Conservation (phyloP, 2,113 vertebrate species). For the Microtus ochrogaster region DNA sequence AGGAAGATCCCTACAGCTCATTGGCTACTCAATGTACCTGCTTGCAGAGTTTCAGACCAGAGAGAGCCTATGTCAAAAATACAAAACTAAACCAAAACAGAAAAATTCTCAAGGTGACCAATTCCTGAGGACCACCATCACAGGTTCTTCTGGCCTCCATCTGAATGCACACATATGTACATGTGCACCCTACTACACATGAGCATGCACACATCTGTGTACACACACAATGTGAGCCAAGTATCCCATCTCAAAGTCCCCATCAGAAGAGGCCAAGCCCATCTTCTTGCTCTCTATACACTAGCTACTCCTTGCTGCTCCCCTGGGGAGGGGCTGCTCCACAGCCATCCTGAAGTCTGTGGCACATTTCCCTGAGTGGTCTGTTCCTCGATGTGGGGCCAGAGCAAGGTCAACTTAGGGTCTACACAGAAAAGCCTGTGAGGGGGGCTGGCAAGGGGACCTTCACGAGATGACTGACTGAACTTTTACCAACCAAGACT, state of each 20-base stretch:
- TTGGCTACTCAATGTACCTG: neutral
- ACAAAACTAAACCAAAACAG: neutral
- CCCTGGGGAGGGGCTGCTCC: neutral
- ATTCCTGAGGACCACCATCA: neutral
- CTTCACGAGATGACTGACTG: neutral
- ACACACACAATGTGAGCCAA: neutral
- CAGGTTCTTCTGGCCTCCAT: neutral
- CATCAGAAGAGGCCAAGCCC: neutral
- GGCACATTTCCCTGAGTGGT: neutral
- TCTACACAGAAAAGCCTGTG: neutral
- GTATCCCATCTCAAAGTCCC: neutral
- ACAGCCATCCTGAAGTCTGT: neutral
- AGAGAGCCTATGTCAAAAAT: neutral
- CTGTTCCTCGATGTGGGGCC: too few relatives aligned
- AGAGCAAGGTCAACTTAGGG: fast-evolving
- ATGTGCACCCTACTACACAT: neutral
- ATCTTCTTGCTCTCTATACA: fast-evolving
- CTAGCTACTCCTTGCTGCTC: fast-evolving
- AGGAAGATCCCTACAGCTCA: neutral
- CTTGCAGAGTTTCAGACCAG: neutral
- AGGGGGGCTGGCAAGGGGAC: fast-evolving
- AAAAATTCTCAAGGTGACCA: neutral
- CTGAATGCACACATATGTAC: neutral
- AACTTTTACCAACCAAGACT: neutral
- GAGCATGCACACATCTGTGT: neutral